Evolutionary conservation across 2,888 invertebrate species (phyloP).

Genomic region (Pediacus dermestoides): DNA sequence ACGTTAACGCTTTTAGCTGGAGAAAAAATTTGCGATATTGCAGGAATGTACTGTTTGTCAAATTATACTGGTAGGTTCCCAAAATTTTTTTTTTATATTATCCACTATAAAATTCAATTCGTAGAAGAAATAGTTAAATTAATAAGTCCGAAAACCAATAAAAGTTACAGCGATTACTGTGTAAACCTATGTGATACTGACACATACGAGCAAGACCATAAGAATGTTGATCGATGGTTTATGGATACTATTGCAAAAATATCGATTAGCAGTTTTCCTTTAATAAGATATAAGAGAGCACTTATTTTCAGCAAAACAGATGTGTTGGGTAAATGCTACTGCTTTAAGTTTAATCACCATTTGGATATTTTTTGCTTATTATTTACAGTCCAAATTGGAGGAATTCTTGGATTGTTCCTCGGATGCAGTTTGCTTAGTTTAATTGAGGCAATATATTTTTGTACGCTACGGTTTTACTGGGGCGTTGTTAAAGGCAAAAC

Average conservation of each 20-base stretch:
- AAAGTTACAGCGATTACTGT: neutral
- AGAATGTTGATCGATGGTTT: neutral
- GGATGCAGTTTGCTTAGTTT: constrained; percentile 42
- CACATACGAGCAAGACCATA: no score
- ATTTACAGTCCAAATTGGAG: constrained; percentile 49
- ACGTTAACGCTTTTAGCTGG: constrained; percentile 23
- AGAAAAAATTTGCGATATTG: constrained; percentile 39
- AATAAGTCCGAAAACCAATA: constrained; percentile 4
- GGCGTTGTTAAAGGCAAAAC: constrained; percentile 23
- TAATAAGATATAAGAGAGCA: constrained; percentile 38
- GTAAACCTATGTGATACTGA: constrained; percentile 3
- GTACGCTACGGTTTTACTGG: constrained; percentile 26
- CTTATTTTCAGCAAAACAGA: constrained; percentile 46
- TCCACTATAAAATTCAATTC: no score
- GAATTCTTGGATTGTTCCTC: constrained; percentile 51
- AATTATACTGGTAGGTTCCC: constrained; percentile 32
- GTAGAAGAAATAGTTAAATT: constrained; percentile 1
- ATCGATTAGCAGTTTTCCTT: constrained; percentile 34
- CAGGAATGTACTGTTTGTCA: constrained; percentile 42
- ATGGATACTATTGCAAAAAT: neutral
- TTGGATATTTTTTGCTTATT: no score
- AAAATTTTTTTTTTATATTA: constrained; percentile 3
- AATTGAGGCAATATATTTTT: constrained; percentile 30
- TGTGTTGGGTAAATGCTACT: constrained; percentile 47
- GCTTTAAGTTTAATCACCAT: no score